Evolutionary conservation across 2,113 vertebrate genomes (phyloP).

Genomic region (Pholis gunnellus): DNA sequence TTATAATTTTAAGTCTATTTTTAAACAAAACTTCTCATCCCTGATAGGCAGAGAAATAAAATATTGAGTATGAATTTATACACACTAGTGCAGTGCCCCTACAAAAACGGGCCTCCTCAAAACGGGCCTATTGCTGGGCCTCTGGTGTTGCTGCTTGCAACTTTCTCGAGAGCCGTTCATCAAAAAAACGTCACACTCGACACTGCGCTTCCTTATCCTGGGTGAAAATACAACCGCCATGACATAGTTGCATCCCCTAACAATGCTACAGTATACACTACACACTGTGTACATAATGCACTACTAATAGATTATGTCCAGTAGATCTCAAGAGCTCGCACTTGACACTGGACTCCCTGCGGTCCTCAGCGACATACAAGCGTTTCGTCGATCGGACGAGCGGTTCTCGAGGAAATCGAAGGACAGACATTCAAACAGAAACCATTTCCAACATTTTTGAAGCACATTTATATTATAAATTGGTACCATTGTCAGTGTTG

Average conservation of each 20-base stretch:
- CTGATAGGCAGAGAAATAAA: neutral
- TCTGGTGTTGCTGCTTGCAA: neutral
- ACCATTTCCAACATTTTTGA: neutral
- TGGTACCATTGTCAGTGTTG: constrained; percentile 82
- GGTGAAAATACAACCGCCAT: too few species aligned
- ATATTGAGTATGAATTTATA: neutral
- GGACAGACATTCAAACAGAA: neutral
- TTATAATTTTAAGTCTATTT: neutral
- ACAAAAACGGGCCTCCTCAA: too few species aligned
- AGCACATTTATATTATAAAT: neutral
- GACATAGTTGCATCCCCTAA: too few species aligned
- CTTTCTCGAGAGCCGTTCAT: too few species aligned
- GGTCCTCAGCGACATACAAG: neutral
- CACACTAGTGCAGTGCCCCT: too few species aligned
- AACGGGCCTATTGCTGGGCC: neutral
- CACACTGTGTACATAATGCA: neutral
- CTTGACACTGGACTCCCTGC: neutral
- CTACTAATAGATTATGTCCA: neutral
- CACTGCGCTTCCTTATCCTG: too few species aligned
- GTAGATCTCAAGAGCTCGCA: neutral
- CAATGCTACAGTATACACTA: neutral
- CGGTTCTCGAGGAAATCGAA: neutral
- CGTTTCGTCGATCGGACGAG: neutral
- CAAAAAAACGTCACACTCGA: too few species aligned
- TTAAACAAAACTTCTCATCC: neutral